Conservation (phyloP, 2,113 vertebrate species). For the Syrmaticus mikado region DNA sequence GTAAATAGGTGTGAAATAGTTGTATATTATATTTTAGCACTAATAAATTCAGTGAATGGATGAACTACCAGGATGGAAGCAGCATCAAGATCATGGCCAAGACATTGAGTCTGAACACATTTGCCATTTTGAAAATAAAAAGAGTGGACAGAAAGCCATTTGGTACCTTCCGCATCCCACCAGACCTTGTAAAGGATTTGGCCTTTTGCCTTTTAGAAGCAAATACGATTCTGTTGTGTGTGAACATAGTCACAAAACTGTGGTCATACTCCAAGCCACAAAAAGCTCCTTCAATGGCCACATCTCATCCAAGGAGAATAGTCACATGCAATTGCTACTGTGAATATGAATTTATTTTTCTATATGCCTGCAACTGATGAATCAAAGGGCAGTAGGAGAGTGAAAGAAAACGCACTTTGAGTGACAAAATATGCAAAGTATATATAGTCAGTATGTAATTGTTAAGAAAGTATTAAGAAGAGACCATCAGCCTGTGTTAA, state of each 20-base stretch:
- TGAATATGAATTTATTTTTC: background rate
- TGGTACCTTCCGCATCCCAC: background rate
- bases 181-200: background rate
- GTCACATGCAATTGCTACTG: background rate
- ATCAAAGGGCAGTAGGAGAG: background rate
- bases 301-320: background rate
- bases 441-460: background rate
- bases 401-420: background rate
- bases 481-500: background rate
- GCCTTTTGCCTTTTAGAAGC: background rate
- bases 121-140: background rate
- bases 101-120: background rate
- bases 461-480: background rate
- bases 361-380: background rate
- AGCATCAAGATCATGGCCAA: background rate
- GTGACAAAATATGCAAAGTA: background rate
- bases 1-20: background rate
- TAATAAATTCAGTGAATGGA: background rate
- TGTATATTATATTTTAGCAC: background rate
- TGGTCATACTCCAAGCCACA: background rate
- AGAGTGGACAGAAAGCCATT: background rate
- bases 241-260: background rate
- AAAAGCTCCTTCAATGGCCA: background rate
- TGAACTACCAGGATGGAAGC: background rate
- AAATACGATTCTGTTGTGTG: background rate